Base-by-base conservation (phyloP, 2,113 vertebrate species). In the Notarius quadriscutis region DNA sequence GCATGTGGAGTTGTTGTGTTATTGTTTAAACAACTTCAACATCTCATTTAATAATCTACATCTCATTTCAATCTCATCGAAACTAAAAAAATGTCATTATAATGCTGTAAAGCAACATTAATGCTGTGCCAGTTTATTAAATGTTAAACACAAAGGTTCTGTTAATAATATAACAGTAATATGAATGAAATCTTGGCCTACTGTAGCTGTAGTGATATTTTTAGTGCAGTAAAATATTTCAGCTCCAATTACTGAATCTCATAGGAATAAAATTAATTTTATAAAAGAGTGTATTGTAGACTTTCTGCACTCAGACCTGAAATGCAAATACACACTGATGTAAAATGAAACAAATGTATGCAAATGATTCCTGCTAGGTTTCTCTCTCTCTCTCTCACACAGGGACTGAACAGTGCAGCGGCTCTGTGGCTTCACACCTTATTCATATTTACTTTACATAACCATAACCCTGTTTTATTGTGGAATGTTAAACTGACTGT, bases 341-440 rank as follows among this genome's bases (percentile, higher is more conserved):
- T 5, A 41, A 74, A 41, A 60, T 84, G 27, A 84, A 57, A 55
- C 83, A 72, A 74, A 84, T 58, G 1, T 57, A 84, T 72, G 53
- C 50, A 84, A 84, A 84, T 41, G 60, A 62, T 4, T 57, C 62
- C 34, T 67, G 65, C 25, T 27, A 30, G 22, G 34, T 15, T 5
- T 14, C 14, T 25, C 17, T 2, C n/a, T 22, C 11, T 10, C 48
- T 41, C 4, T 41, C 10, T 20, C 72, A 79, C 53, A 80, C 53
- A 80, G 20, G 3, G 2, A 51, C 4, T 27, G 17, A 30, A 80
- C 55, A 60, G 55, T 25, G 58, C 30, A 48, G 34, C 9, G 57
- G 18, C 30, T 62, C 18, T 81, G 30, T 62, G 79, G 57, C 9
- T 81, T 81, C 57, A 41, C 10, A 62, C 14, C 41, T 62, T 48